These are phyloP conservation scores for Smittia sp. DNA, from an alignment of 2,888 invertebrate genomes.

Conservation along the genomic window DNA sequence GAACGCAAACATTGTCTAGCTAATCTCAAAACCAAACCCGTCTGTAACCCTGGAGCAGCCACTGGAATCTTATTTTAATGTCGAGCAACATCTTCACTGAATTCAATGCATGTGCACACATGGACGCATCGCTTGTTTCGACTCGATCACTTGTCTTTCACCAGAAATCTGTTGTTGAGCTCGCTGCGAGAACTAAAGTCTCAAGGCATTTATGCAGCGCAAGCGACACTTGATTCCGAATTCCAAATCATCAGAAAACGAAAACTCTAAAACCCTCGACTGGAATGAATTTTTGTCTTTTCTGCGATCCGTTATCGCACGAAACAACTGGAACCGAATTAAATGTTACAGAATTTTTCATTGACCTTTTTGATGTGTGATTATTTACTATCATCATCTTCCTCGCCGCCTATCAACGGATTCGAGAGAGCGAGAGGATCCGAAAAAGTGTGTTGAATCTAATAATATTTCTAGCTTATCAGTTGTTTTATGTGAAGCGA, in stretches of 20 bases:
- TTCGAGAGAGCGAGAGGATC: not conserved
- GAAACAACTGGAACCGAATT: not conserved
- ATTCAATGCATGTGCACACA: not conserved
- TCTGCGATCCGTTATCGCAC: constrained; percentile 14
- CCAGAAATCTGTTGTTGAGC: not conserved
- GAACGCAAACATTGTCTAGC: too few species aligned
- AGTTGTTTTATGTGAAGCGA: not conserved
- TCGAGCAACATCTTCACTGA: not conserved
- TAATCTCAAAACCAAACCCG: too few species aligned
- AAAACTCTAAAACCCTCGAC: not conserved
- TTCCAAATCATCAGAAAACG: not conserved
- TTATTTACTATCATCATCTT: constrained; percentile 21
- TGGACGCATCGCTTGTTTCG: not conserved
- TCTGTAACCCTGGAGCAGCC: too few species aligned
- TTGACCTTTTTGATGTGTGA: constrained; percentile 30
- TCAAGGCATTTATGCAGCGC: not conserved
- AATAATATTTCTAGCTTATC: constrained; percentile 15
- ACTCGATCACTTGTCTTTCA: not conserved
- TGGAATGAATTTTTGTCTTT: constrained; percentile 3
- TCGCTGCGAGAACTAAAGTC: not conserved
- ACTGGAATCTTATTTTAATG: too few species aligned
- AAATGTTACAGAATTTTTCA: constrained; percentile 35
- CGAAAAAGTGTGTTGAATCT: constrained; percentile 1
- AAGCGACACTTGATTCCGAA: constrained; percentile 1
- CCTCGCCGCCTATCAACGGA: not conserved